These are phyloP conservation scores for Anhinga rufa DNA, from an alignment of 2,113 vertebrate genomes.

Conservation along the genomic window DNA sequence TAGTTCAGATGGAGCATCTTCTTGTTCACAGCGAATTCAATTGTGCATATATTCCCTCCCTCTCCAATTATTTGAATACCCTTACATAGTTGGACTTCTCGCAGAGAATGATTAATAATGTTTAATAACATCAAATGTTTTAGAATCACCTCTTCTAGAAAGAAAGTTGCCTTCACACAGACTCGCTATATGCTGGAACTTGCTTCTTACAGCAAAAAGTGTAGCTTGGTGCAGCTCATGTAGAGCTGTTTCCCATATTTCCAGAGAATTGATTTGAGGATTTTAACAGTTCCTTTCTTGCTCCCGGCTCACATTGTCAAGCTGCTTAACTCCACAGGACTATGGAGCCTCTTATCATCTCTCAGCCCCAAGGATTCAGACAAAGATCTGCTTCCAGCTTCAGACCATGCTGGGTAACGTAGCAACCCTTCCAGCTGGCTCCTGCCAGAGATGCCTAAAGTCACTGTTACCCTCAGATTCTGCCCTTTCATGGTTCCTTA, in stretches of 20 bases:
- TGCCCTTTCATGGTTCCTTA: background rate
- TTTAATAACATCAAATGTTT: background rate
- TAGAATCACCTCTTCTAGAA: background rate
- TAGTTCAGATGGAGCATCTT: background rate
- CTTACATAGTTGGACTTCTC: background rate
- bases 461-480: background rate
- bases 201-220: background rate
- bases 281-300: background rate
- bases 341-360: background rate
- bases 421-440: background rate
- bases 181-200: background rate
- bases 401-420: fast-evolving
- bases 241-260: background rate
- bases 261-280: background rate
- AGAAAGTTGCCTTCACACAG: background rate
- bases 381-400: background rate
- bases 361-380: background rate
- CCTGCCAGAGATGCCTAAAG: background rate
- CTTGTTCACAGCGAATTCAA: background rate
- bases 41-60: background rate
- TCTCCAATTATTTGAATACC: background rate
- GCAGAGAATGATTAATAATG: background rate
- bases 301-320: background rate
- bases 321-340: background rate
- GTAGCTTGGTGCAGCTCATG: background rate